Evolutionary conservation across 1,140 invertebrate species (phyloP), one percentile per base, ranked within the genome.

Genomic region (Cryptotermes secundus): DNA sequence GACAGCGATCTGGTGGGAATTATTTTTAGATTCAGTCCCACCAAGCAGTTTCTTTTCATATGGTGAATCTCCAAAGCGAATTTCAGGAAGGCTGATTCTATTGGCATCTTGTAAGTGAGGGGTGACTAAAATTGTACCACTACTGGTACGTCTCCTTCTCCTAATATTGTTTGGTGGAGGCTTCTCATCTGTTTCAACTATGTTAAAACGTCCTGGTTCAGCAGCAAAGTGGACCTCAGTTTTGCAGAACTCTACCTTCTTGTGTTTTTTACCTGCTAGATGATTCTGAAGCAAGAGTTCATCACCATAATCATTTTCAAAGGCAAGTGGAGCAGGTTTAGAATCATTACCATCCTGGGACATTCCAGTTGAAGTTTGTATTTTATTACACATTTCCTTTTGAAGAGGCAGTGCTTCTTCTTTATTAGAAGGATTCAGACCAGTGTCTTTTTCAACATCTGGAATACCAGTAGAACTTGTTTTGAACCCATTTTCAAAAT

Each of bases 171-270:
- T 95, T 14, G 95, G 94, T 34, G 95, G 95, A 81, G 95, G 95
- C 88, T 96, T 96, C 81, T 94, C 95, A 88, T 96, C 95, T 0
- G 95, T 96, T 88, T 95, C 95, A n/a, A 96, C 95, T 81, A 96
- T 96, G 88, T 96, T 96, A 0, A 96, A 94, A 86, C 93, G 93
- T 0, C 96, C 95, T 2, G 95, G 94, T 87, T 96, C 95, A n/a
- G 94, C 94, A 0, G 95, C 94, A 89, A 96, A 96, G 88, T 96
- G 96, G 34, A 96, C 93, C 90, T 96, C 96, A 0, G 95, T 96
- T 90, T 96, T 96, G 88, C 95, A 95, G 88, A 96, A 96, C 87
- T 95, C 95, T 0, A 96, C 95, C 89, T 93, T 95, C 88, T 96
- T 96, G 26, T 91, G 88, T 90, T 90, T 93, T 86, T 90, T 89